These are phyloP conservation scores for Linnaemya vulpina DNA, from an alignment of 2,888 invertebrate species.

Conservation along the genomic window DNA sequence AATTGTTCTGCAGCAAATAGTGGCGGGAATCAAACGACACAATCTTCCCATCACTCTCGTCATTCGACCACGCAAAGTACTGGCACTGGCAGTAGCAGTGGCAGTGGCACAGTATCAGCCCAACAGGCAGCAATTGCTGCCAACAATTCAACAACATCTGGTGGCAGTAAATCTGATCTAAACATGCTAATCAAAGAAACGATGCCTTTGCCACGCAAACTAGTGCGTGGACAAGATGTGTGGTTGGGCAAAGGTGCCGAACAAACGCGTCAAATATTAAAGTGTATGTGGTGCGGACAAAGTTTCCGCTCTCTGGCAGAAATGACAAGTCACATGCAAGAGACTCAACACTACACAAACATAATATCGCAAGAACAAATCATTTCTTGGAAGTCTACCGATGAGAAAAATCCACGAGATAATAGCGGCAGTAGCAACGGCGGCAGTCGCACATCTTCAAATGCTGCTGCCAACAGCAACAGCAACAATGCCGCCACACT, in stretches of 20 bases:
- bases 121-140: constrained; percentile 50
- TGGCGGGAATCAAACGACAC: constrained; percentile 59
- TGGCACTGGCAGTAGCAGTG: no score
- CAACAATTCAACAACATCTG: constrained; percentile 83
- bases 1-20: constrained; percentile 74
- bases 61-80: constrained; percentile 66
- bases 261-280: constrained; percentile 97
- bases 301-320: constrained; percentile 98
- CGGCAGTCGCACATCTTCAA: constrained; percentile 71
- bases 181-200: constrained; percentile 95
- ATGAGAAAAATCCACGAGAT: constrained; percentile 87
- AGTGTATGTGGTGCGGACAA: constrained; percentile 99
- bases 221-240: constrained; percentile 98
- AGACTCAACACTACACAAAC: constrained; percentile 98
- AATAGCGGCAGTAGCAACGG: constrained; percentile 73
- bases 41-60: constrained; percentile 70
- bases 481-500: constrained; percentile 77
- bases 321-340: constrained; percentile 99
- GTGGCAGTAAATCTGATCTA: constrained; percentile 90
- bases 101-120: constrained; percentile 37
- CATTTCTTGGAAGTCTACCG: constrained; percentile 96
- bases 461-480: constrained; percentile 90
- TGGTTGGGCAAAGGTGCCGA: constrained; percentile 99
- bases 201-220: constrained; percentile 96
- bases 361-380: constrained; percentile 99